Evolutionary conservation across 2,888 invertebrate genomes (phyloP).

Genomic region (Orthonevra nobilis): DNA sequence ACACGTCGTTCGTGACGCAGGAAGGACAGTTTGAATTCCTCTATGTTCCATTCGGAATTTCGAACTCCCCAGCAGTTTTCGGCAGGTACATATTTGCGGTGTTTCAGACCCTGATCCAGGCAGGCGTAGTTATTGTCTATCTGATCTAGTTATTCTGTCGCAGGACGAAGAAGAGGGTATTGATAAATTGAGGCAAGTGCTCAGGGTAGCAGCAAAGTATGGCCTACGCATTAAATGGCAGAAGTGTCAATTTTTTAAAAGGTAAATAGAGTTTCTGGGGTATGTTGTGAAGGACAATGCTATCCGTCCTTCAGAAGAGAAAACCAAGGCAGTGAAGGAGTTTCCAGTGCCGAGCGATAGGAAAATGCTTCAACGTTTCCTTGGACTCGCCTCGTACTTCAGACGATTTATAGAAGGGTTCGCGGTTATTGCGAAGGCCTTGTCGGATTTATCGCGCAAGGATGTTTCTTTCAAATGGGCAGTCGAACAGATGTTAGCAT

Average conservation of each 20-base stretch:
- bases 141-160: slow-evolving; percentile 12
- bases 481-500: slow-evolving; percentile 31
- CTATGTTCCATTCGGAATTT: slow-evolving; percentile 48
- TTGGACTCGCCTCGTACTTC: slow-evolving; percentile 36
- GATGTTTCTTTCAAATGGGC: slow-evolving; percentile 39
- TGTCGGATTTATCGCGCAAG: slow-evolving; percentile 72
- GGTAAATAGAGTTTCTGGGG: slow-evolving; percentile 4
- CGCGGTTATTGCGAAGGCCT: slow-evolving; percentile 73
- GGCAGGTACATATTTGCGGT: neutral
- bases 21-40: slow-evolving; percentile 55
- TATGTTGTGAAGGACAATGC: slow-evolving; percentile 13
- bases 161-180: slow-evolving; percentile 12
- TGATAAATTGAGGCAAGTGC: slow-evolving; percentile 2
- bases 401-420: slow-evolving; percentile 58
- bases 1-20: slow-evolving; percentile 47
- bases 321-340: slow-evolving; percentile 10
- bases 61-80: slow-evolving; percentile 56
- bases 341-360: slow-evolving; percentile 30
- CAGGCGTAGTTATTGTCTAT: neutral
- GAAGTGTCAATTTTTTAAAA: slow-evolving; percentile 1
- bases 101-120: slow-evolving; percentile 3
- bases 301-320: slow-evolving; percentile 9
- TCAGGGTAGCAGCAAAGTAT: too few species aligned
- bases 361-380: slow-evolving; percentile 32
- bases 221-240: too few species aligned